Evolutionary conservation across 2,113 vertebrate species (phyloP), one percentile per base, ranked within the genome.

Genomic region (Chaenogobius annularis): DNA sequence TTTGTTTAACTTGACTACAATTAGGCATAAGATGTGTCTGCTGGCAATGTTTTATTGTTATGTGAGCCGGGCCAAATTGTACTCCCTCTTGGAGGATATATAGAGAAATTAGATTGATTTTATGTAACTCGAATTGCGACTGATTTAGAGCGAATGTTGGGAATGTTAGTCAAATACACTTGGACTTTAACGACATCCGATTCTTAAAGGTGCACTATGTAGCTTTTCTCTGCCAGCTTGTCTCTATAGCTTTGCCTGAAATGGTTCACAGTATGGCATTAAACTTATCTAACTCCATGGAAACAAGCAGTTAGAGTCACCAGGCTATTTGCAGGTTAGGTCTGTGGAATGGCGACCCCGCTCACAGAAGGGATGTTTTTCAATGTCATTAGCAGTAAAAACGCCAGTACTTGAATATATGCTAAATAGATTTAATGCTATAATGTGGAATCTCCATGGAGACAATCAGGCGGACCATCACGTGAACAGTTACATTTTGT

Each of bases 1-100:
- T 77, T 70, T 84, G 64, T 81, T 82, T 69, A 78, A 77, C 80
- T 65, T 17, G n/a, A 15, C 77, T 52, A 4, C 78, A 85, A 82
- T 83, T 71, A 86, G 35, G 55, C 72, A 69, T 68, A 82, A 66
- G 59, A 71, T 63, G 47, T 22, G 44, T 75, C 35, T 37, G 15
- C 23, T 37, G n/a, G 19, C 35, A 0, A 10, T 65, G 69, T 82
- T 75, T 84, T 74, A 82, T 78, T 72, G 55, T 84, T 69, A 69
- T 20, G 10, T 50, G 52, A 70, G 61, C 22, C 15, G 23, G 19
- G 11, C 70, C 56, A 65, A 13, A 43, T 69, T 73, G 46, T 4
- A 35, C 10, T 59, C 37, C 20, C 9, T 55, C 48, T 31, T 20
- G 55, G 31, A 72, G 35, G 59, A 63, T 58, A 46, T 71, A 15